These are phyloP conservation scores for Dryoscopus gambensis DNA, from an alignment of 2,113 vertebrate genomes.

Conservation along the genomic window DNA sequence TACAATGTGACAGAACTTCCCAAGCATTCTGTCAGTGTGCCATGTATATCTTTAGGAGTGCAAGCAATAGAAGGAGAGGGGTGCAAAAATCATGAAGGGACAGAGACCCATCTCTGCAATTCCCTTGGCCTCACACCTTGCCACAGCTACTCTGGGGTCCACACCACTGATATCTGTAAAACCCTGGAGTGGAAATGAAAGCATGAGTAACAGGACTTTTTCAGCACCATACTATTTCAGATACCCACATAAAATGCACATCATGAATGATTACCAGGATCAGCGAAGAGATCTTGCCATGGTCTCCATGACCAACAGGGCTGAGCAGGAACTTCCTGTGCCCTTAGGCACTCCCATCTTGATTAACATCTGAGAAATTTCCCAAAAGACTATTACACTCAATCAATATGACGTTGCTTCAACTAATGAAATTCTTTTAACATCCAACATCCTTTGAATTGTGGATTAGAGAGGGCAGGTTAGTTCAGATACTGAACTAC, in stretches of 20 bases:
- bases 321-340: background rate
- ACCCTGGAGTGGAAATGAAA: background rate
- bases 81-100: background rate
- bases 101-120: background rate
- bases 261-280: background rate
- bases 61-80: background rate
- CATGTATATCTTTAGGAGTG: background rate
- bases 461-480: conserved; percentile 5
- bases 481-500: background rate
- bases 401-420: conserved; percentile 55
- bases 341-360: conserved; percentile 8
- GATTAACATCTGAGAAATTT: conserved; percentile 55
- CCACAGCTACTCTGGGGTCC: background rate
- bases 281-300: background rate
- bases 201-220: background rate
- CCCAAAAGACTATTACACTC: conserved; percentile 35
- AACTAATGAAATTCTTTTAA: conserved; percentile 54
- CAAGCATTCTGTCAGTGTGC: background rate
- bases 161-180: background rate
- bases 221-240: background rate
- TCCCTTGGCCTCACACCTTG: background rate
- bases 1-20: background rate
- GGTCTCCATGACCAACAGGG: background rate
- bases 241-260: background rate
- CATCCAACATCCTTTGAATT: conserved; percentile 43